These are phyloP conservation scores for Seira ritae DNA, from an alignment of 2,888 invertebrate species.

Conservation along the genomic window DNA sequence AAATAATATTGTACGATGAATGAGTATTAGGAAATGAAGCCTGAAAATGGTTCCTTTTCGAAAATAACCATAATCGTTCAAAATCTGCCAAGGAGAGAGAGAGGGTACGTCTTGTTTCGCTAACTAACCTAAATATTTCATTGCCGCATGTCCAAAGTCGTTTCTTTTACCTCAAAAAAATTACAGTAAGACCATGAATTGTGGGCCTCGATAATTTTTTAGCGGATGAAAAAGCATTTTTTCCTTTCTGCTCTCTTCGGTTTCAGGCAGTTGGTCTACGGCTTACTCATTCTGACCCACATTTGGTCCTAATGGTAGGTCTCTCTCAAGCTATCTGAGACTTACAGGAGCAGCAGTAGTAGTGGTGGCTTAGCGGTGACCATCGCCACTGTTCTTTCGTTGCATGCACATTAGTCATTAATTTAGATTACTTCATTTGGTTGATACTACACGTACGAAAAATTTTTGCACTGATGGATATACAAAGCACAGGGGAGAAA, in stretches of 20 bases:
- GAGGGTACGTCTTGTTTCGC: not conserved
- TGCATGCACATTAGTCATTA: slow-evolving; percentile 49
- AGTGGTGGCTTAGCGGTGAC: not conserved
- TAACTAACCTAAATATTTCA: slow-evolving; percentile 21
- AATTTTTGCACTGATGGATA: not conserved
- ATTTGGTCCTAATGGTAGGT: slow-evolving; percentile 25
- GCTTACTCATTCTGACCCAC: slow-evolving; percentile 26
- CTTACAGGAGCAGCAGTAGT: slow-evolving; percentile 9
- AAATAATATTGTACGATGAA: not conserved
- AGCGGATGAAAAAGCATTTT: not conserved
- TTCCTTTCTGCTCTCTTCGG: not conserved
- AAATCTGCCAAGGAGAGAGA: not conserved
- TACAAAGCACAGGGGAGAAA: not conserved
- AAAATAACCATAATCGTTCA: not conserved
- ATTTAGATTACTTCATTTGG: slow-evolving; percentile 49
- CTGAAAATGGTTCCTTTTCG: not conserved
- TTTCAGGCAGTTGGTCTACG: not conserved
- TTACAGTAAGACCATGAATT: not conserved
- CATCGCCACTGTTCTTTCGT: slow-evolving; percentile 12
- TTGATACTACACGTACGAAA: slow-evolving; percentile 27
- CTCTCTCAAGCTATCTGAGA: not conserved
- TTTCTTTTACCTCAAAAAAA: slow-evolving; percentile 2
- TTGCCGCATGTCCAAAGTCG: slow-evolving; percentile 15
- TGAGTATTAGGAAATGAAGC: not conserved
- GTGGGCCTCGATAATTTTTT: not conserved